Percentiles rank a stretch among this genome's conserved stretches.
Conservation (phyloP, 1,140 invertebrate species). For the Lepidurus arcticus region DNA sequence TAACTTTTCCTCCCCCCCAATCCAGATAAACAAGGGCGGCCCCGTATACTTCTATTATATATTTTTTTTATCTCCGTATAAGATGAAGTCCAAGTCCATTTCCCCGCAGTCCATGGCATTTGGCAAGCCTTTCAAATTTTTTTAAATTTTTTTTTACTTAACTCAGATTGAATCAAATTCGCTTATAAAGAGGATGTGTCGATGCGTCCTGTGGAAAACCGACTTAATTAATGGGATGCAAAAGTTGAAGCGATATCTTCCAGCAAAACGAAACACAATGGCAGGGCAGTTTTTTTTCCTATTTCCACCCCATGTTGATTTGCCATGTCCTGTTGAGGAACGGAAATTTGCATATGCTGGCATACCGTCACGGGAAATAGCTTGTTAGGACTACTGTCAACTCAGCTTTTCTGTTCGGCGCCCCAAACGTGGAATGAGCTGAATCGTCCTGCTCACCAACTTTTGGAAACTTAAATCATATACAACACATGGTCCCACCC, state of each 20-base stretch:
- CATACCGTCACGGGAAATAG: slow-evolving; percentile 14
- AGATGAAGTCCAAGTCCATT: too few species aligned
- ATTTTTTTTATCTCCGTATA: not conserved
- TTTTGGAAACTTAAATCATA: not conserved
- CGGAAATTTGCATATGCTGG: slow-evolving; percentile 21
- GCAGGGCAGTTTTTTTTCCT: too few species aligned
- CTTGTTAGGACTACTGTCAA: slow-evolving; percentile 19
- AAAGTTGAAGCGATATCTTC: not conserved
- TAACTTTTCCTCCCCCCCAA: not conserved
- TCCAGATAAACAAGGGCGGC: not conserved
- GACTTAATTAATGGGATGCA: slow-evolving; percentile 20
- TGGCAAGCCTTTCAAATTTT: too few species aligned
- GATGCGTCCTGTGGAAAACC: not conserved
- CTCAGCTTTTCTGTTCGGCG: not conserved
- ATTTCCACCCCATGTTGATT: not conserved
- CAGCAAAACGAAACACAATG: not conserved
- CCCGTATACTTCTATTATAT: not conserved
- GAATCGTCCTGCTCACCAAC: not conserved
- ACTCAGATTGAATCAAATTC: too few species aligned
- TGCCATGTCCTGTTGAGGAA: slow-evolving; percentile 18
- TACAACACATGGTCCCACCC: too few species aligned
- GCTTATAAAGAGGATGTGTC: not conserved
- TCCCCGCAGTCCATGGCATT: too few species aligned
- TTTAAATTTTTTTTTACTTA: too few species aligned
- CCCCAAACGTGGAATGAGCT: not conserved